Base-by-base conservation (phyloP, 2,888 invertebrate genomes). In the Uropetala carovei region DNA sequence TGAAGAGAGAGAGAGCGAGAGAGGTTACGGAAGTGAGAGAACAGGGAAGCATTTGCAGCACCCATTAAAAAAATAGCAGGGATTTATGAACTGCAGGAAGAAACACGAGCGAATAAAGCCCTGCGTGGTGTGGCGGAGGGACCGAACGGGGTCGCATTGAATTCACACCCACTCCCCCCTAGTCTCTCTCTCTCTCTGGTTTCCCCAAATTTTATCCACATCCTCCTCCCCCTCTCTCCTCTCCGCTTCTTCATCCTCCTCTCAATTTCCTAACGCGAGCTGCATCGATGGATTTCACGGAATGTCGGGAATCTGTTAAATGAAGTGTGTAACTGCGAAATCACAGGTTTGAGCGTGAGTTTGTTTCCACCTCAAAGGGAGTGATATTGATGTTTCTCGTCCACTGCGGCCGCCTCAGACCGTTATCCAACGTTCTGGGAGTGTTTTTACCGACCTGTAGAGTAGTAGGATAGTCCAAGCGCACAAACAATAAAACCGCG, bases 61-160 rank as follows among this genome's bases (percentile, higher is more conserved):
- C 22, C 57, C 85, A 85, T 85, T 84, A 57, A 85, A 85, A 85
- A 58, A 75, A 5, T 43, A 75, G 75, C 27, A 58, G 22, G 58
- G 57, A 85, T 85, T 85, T 85, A 85, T 85, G 85, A 85, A 57
- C 57, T 56, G 56, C 84, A 85, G 85, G 85, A 85, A 85, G 85
- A 85, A 75, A 85, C 22, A 85, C 58, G 57, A 13, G 11, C 75
- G 75, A 75, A 27, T 75, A 75, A 43, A 43, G 43, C 43, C n/a
- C 75, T 10, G 75, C 9, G 27, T 18, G 85, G 58, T 18, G 58
- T 75, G 22, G 10, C 58, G 57, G 18, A 30, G 18, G 27, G 89
- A 89, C 43, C 18, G 75, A 75, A n/a, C 43, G 60, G 60, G 60
- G 60, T 16, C 60, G 60, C 84, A 84, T 18, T 57, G 30, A 60